These are phyloP conservation scores for Caenorhabditis sulstoni DNA, from an alignment of 2,888 invertebrate genomes.

Conservation along the genomic window DNA sequence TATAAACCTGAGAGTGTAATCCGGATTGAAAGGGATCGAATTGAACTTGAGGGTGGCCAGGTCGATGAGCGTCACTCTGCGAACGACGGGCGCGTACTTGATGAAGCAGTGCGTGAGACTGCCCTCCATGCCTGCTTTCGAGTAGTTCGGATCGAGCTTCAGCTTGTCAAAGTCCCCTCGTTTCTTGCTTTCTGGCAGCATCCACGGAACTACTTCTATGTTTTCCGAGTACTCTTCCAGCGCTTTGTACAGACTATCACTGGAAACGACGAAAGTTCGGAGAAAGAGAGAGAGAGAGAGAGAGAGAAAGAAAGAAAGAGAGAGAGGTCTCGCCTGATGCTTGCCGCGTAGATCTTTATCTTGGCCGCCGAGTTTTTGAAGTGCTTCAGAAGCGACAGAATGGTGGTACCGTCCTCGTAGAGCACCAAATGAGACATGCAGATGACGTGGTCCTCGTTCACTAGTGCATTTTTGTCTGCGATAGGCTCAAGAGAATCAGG, in stretches of 20 bases:
- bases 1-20: slow-evolving; percentile 41
- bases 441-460: slow-evolving; percentile 47
- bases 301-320: neutral
- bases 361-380: slow-evolving; percentile 42
- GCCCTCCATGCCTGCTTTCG: slow-evolving; percentile 44
- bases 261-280: too few species aligned
- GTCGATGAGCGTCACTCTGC: slow-evolving; percentile 45
- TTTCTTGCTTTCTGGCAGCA: slow-evolving; percentile 46
- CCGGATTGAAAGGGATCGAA: slow-evolving; percentile 44
- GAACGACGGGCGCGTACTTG: slow-evolving; percentile 35
- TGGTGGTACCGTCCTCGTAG: slow-evolving; percentile 56
- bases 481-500: slow-evolving; percentile 22
- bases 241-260: slow-evolving; percentile 40
- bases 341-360: slow-evolving; percentile 57
- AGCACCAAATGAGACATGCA: slow-evolving; percentile 59
- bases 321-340: slow-evolving; percentile 37
- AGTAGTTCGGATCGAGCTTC: slow-evolving; percentile 48
- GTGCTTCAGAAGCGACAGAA: slow-evolving; percentile 54
- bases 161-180: slow-evolving; percentile 48
- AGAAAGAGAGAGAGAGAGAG: too few species aligned
- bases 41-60: slow-evolving; percentile 46
- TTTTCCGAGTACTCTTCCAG: slow-evolving; percentile 49
- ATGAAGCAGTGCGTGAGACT: slow-evolving; percentile 58
- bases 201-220: slow-evolving; percentile 57
- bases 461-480: neutral